Evolutionary conservation across 2,888 invertebrate species (phyloP).

Genomic region (Pecten maximus): DNA sequence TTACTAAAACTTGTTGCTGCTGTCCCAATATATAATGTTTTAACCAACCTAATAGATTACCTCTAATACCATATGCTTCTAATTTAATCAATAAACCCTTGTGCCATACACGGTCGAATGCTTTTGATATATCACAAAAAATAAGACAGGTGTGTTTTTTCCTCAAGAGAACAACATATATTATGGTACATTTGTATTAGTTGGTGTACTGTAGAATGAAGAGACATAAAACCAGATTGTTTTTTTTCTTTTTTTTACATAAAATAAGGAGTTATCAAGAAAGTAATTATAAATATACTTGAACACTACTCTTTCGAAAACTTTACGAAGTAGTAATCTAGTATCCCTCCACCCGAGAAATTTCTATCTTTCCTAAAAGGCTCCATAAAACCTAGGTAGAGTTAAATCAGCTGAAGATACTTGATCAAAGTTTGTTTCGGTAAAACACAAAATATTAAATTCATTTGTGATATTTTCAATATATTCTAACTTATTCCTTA

Average conservation of each 20-base stretch:
- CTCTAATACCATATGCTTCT: constrained; percentile 40
- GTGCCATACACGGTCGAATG: constrained; percentile 52
- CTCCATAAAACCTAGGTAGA: too few species aligned
- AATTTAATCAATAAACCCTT: constrained; percentile 41
- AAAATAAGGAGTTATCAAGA: constrained; percentile 3
- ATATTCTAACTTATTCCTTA: too few species aligned
- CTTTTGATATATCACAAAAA: constrained; percentile 49
- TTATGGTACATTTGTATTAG: constrained; percentile 43
- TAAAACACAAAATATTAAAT: too few species aligned
- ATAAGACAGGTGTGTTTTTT: constrained; percentile 39
- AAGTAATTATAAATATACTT: too few species aligned
- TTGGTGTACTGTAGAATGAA: constrained; percentile 45
- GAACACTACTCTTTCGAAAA: too few species aligned
- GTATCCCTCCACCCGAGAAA: too few species aligned
- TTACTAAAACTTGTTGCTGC: neutral
- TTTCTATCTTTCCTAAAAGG: too few species aligned
- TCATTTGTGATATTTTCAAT: too few species aligned
- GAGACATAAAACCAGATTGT: constrained; percentile 43
- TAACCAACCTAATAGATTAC: constrained; percentile 23
- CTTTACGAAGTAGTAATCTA: too few species aligned
- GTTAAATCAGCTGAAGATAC: too few species aligned
- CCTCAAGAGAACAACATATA: constrained; percentile 37
- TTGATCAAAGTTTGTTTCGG: too few species aligned
- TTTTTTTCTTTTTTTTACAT: too few species aligned
- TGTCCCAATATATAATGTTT: constrained; percentile 14